Conservation (phyloP, 2,888 invertebrate genomes). For the Cinara cedri region DNA sequence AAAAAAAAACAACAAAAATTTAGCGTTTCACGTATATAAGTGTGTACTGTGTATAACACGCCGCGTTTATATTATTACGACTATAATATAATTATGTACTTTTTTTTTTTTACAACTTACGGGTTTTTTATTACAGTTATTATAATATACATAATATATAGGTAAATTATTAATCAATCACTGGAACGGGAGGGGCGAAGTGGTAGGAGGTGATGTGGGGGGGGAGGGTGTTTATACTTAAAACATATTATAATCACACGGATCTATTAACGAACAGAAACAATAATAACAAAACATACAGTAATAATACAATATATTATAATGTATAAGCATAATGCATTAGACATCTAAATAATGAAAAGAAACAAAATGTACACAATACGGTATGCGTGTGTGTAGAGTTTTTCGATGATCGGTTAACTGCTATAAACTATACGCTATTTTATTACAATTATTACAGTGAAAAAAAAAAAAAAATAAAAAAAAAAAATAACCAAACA, state of each 20-base stretch:
- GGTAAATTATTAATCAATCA: not conserved
- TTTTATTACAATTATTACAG: too few relatives aligned
- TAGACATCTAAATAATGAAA: conserved; percentile 32
- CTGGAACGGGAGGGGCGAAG: not conserved
- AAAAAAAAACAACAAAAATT: not conserved
- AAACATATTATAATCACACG: conserved; percentile 36
- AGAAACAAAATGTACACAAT: not conserved
- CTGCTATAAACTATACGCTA: too few relatives aligned
- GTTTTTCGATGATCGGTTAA: too few relatives aligned
- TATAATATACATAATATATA: too few relatives aligned
- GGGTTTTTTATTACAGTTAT: too few relatives aligned
- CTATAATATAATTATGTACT: too few relatives aligned
- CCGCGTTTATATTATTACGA: too few relatives aligned
- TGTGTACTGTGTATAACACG: too few relatives aligned
- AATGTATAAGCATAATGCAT: not conserved
- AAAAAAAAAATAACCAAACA: too few relatives aligned
- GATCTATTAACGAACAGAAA: conserved; percentile 51
- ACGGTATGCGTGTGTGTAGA: not conserved
- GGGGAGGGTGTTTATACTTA: not conserved
- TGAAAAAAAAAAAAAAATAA: too few relatives aligned
- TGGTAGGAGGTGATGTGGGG: too few relatives aligned
- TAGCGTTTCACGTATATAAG: not conserved
- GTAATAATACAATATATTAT: conserved; percentile 2
- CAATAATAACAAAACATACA: conserved; percentile 48
- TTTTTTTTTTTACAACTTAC: too few relatives aligned